Evolutionary conservation across 2,113 vertebrate species (phyloP).

Genomic region (Etheostoma cragini): DNA sequence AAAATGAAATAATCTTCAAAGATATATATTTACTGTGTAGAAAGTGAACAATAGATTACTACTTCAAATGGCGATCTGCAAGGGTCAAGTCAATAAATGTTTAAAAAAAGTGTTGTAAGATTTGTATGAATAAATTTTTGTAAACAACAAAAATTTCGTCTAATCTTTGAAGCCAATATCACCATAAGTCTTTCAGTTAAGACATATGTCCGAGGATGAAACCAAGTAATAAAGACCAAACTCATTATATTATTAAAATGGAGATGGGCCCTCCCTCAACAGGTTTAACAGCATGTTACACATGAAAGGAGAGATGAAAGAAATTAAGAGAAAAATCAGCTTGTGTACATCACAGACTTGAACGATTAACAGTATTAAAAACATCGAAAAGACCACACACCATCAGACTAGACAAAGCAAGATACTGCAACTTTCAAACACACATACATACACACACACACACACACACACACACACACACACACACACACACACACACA

Average conservation of each 20-base stretch:
- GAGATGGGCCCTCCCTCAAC: conserved; percentile 7
- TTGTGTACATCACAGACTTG: conserved; percentile 5
- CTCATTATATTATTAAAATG: background rate
- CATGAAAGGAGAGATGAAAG: conserved; percentile 11
- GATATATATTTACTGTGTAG: conserved; percentile 92
- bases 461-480: background rate
- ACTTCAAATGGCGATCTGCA: conserved; percentile 89
- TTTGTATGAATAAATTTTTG: conserved; percentile 99
- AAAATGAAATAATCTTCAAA: conserved; percentile 88
- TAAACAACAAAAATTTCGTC: conserved; percentile 95
- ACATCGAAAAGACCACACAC: conserved; percentile 4
- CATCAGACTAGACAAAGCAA: background rate
- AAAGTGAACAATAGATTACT: conserved; percentile 86
- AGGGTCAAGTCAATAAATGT: conserved; percentile 93
- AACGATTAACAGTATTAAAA: background rate
- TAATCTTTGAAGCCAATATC: conserved; percentile 90
- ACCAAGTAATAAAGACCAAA: conserved; percentile 9
- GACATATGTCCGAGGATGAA: conserved; percentile 30
- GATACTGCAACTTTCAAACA: background rate
- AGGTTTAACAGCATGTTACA: conserved; percentile 4
- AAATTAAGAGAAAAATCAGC: background rate
- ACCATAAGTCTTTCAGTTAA: conserved; percentile 39
- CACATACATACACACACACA: background rate
- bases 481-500: background rate
- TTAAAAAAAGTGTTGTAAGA: conserved; percentile 93